A percentile compares a stretch with the other conserved stretches of the same genome.
These are phyloP conservation scores for Taeniopygia guttata DNA, from an alignment of 2,797 vertebrate genomes.

Conservation along the genomic window DNA sequence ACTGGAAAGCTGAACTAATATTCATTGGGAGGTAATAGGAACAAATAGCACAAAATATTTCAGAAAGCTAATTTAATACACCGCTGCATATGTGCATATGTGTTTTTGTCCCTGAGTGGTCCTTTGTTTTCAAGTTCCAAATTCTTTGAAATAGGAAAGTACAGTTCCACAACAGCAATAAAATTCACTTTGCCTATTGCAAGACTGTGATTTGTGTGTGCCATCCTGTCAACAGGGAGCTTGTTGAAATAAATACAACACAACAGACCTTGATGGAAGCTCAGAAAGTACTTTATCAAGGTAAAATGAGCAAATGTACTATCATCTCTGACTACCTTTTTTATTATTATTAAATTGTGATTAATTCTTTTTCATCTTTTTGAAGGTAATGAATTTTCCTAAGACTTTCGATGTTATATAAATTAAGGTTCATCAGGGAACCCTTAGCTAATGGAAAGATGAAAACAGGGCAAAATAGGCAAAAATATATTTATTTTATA, in stretches of 20 bases:
- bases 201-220: background rate
- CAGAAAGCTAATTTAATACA: background rate
- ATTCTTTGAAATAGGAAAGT: background rate
- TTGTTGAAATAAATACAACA: background rate
- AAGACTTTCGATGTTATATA: background rate
- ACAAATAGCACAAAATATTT: background rate
- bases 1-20: slow-evolving; percentile 1
- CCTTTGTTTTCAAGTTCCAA: background rate
- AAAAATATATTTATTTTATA: background rate
- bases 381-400: background rate
- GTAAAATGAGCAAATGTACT: background rate
- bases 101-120: background rate
- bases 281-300: background rate
- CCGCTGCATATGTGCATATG: background rate
- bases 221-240: background rate
- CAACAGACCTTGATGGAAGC: background rate
- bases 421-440: background rate
- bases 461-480: background rate
- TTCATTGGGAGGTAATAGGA: background rate
- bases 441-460: background rate
- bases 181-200: background rate
- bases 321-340: background rate
- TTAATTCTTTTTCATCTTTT: background rate
- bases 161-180: background rate
- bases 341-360: background rate